Evolutionary conservation across 2,113 vertebrate genomes (phyloP), one percentile per base, ranked within the genome.

Genomic region (Stegostoma tigrinum): DNA sequence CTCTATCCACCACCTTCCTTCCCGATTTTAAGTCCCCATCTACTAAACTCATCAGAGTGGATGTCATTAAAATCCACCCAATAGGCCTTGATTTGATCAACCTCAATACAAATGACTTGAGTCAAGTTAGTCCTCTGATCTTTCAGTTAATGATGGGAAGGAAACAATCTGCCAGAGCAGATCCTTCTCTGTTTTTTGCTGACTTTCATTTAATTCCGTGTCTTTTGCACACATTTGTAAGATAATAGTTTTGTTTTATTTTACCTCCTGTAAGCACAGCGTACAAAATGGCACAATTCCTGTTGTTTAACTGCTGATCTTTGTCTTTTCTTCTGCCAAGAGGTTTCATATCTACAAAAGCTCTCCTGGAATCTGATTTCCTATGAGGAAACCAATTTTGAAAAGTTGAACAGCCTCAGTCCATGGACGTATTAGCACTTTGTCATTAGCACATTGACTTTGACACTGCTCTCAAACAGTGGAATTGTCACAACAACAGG

Each of bases 301-400:
- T 72, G 68, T 95, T 52, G 68, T 52, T 95, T 70, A 72, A 70
- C 94, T 34, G 52, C 94, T 70, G 94, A 52, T 72, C 45, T 72
- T 7, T 72, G 67, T 95, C 42, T 72, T 52, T 95, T 95, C 68
- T 72, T 68, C 27, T 48, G 94, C 94, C 94, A 95, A 95, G 42
- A 0, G 48, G 67, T 72, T 95, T 66, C 19, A 95, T 95, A 95
- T 95, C 93, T 70, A 70, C 66, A 94, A 68, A 94, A 94, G 67
- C 38, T 68, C 38, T 48, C 75, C 67, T 52, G 67, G 94, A 72
- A 95, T 75, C 68, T 95, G 94, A 95, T 72, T 95, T 72, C 67
- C 67, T 75, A 72, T 95, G 72, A 72, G 38, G 68, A 95, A 95
- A 72, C 48, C 48, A 95, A 93, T 67, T 24, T 38, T 66, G 61